A percentile compares a stretch with the other conserved stretches of the same genome.
These are phyloP conservation scores for Caerostris darwini DNA, from an alignment of 1,140 invertebrate genomes.

Conservation along the genomic window DNA sequence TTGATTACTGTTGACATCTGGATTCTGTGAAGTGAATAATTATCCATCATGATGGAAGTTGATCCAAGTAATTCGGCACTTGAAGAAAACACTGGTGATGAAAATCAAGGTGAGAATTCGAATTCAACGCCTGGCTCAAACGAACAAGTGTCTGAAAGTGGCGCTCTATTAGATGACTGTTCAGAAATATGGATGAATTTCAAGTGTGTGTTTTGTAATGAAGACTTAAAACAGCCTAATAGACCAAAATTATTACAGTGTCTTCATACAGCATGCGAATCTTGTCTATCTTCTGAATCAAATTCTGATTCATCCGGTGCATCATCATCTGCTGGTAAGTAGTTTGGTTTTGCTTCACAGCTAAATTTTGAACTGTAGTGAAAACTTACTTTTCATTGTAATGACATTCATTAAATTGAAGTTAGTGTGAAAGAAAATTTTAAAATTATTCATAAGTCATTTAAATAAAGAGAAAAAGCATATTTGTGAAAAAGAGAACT, in stretches of 20 bases:
- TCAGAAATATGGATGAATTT: conserved; percentile 60
- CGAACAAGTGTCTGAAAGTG: conserved; percentile 72
- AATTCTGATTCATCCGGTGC: conserved; percentile 78
- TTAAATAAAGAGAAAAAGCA: not conserved
- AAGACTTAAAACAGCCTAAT: conserved; percentile 84
- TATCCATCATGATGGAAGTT: conserved; percentile 55
- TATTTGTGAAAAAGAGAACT: not conserved
- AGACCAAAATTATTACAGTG: conserved; percentile 91
- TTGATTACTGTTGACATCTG: conserved; percentile 7
- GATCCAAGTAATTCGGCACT: conserved; percentile 57
- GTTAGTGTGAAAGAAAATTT: not conserved
- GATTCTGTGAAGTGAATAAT: conserved; percentile 12
- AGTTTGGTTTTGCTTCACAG: not conserved
- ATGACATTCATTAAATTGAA: not conserved
- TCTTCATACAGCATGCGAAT: conserved; percentile 90
- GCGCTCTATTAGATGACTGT: conserved; percentile 7
- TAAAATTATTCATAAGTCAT: not conserved
- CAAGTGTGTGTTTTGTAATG: conserved; percentile 88
- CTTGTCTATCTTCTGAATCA: conserved; percentile 88
- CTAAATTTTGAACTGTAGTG: not conserved
- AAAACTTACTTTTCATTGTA: not conserved
- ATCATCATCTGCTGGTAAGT: conserved; percentile 42
- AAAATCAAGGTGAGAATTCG: conserved; percentile 54
- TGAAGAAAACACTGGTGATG: conserved; percentile 31
- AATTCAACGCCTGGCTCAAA: conserved; percentile 61